Base-by-base conservation (phyloP, 2,113 vertebrate genomes). In the Perca schrenkii region DNA sequence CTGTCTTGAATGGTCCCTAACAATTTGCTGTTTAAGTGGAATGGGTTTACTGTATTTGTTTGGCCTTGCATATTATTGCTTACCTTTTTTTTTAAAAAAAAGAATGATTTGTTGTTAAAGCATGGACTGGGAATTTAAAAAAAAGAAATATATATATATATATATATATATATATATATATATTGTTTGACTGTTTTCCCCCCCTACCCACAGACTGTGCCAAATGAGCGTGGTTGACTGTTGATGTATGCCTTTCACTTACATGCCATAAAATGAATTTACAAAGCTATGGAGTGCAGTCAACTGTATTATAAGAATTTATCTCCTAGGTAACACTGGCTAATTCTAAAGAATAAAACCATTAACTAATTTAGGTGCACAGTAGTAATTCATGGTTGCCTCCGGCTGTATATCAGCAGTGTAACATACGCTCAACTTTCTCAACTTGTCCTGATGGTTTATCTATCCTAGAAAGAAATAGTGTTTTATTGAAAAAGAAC, bases 161-260 rank as follows among this genome's bases (percentile, higher is more conserved):
- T 28, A 28, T 28, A 28, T 28, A 28, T 28, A 28, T 28, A 25
- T 25, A 25, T 25, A 25, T 28, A 2, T 1, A 25, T 40, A n/a
- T 66, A 53, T 80, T 57, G 34, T 79, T 67, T 52, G 34, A 25
- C 62, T 73, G 15, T 61, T 6, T 57, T 19, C 49, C 28, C 12
- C 4, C 0, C 11, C 8, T 11, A 36, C 25, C 80, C 49, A 70
- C 49, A 68, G 74, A 87, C 71, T 66, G 88, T 93, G 91, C 91
- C 88, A 93, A 91, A 89, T 67, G 76, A 89, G 62, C 73, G 75
- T 74, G 84, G 80, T 67, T 69, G 81, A 84, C 71, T 82, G 85
- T 74, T 82, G 79, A 63, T 83, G 43, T 77, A 57, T 79, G 63
- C 40, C 66, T 83, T 86, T 88, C 79, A 77, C 74, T 73, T 73